Evolutionary conservation across 1,140 invertebrate genomes (phyloP).

Genomic region (Trichoplusia ni): DNA sequence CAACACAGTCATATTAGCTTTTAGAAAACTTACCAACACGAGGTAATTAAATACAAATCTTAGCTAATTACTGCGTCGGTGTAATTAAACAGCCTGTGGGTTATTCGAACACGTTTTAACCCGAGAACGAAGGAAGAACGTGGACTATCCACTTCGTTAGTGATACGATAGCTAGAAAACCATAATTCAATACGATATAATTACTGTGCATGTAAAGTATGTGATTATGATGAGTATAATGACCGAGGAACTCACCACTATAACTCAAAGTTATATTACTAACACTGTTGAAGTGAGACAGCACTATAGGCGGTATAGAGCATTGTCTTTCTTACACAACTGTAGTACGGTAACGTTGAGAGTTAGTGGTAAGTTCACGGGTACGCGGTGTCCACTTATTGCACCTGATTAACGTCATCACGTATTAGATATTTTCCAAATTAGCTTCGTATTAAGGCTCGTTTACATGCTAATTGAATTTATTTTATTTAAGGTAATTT

Average conservation of each 20-base stretch:
- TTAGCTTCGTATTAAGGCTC: not conserved
- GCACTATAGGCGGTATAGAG: too few species aligned
- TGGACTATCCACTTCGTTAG: slow-evolving; percentile 41
- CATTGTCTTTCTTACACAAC: too few species aligned
- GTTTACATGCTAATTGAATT: too few species aligned
- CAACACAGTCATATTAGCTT: slow-evolving; percentile 33
- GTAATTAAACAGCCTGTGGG: slow-evolving; percentile 35
- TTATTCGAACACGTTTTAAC: slow-evolving; percentile 12
- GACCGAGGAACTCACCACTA: too few species aligned
- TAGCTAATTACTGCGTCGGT: slow-evolving; percentile 46
- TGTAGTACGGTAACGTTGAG: too few species aligned
- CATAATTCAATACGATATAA: slow-evolving; percentile 40
- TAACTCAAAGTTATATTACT: too few species aligned
- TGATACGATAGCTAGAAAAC: slow-evolving; percentile 26
- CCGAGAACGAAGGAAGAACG: slow-evolving; percentile 20
- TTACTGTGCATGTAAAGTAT: slow-evolving; percentile 29
- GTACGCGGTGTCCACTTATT: slow-evolving; percentile 15
- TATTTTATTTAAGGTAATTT: too few species aligned
- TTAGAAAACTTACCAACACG: slow-evolving; percentile 33
- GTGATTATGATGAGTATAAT: slow-evolving; percentile 17
- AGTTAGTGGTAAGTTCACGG: too few species aligned
- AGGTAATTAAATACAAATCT: slow-evolving; percentile 52
- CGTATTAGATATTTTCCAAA: slow-evolving; percentile 13
- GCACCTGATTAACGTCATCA: slow-evolving; percentile 5
- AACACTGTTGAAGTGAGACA: too few species aligned